Conservation (phyloP, 2,888 invertebrate species). For the Miltochrista miniata region DNA sequence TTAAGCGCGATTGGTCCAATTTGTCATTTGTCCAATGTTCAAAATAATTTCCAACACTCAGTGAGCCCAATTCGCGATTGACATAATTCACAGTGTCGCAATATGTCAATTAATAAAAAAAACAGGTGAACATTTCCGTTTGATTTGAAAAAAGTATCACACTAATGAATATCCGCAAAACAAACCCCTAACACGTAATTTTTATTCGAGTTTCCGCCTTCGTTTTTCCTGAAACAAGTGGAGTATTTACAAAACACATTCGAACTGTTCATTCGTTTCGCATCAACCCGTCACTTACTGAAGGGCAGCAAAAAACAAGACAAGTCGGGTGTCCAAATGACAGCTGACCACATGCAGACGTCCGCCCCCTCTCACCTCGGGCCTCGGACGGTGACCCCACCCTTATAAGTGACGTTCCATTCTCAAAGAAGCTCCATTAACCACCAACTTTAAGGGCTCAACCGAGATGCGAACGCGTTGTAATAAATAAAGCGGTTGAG, state of each 20-base stretch:
- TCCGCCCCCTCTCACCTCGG: constrained; percentile 16
- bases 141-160: background rate
- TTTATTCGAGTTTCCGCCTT: constrained; percentile 7
- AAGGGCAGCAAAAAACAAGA: constrained; percentile 57
- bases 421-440: constrained; percentile 77
- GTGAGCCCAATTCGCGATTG: too few relatives aligned
- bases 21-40: too few relatives aligned
- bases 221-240: constrained; percentile 10
- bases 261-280: constrained; percentile 58
- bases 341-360: constrained; percentile 56
- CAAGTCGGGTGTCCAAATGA: constrained; percentile 35
- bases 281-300: constrained; percentile 62
- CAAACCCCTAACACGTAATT: background rate
- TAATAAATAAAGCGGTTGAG: constrained; percentile 81
- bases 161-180: constrained; percentile 2
- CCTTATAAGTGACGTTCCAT: constrained; percentile 66
- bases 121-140: background rate
- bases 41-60: too few relatives aligned
- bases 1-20: too few relatives aligned
- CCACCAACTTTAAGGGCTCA: constrained; percentile 77
- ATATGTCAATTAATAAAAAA: too few relatives aligned
- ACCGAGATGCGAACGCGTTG: constrained; percentile 74
- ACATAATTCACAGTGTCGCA: too few relatives aligned
- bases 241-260: constrained; percentile 38
- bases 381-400: constrained; percentile 26